These are phyloP conservation scores for Eupeodes latifasciatus DNA, from an alignment of 2,888 invertebrate genomes.

Conservation along the genomic window DNA sequence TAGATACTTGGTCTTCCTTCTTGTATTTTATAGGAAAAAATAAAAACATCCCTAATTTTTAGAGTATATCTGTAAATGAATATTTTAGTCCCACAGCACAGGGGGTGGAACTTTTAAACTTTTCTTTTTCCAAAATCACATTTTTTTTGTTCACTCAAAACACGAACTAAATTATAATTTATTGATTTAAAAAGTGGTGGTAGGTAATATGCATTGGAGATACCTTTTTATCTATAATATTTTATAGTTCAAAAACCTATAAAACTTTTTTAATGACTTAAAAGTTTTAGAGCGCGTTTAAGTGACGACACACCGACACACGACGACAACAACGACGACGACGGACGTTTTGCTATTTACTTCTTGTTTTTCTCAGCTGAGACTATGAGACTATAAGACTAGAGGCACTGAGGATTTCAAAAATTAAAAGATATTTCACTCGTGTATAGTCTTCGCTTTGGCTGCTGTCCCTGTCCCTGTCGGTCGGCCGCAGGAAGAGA, in stretches of 20 bases:
- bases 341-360: conserved; percentile 73
- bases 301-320: conserved; percentile 74
- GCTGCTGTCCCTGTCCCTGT: conserved; percentile 18
- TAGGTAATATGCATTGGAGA: not conserved
- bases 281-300: conserved; percentile 67
- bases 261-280: conserved; percentile 38
- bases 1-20: conserved; percentile 16
- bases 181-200: not conserved
- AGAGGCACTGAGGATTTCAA: conserved; percentile 37
- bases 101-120: conserved; percentile 33
- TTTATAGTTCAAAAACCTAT: conserved; percentile 37
- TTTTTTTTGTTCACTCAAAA: conserved; percentile 5
- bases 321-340: conserved; percentile 37
- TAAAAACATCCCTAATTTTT: conserved; percentile 60
- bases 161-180: conserved; percentile 9
- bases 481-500: conserved; percentile 54
- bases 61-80: conserved; percentile 46
- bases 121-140: conserved; percentile 21
- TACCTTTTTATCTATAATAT: conserved; percentile 49
- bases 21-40: not conserved
- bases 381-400: not conserved
- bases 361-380: conserved; percentile 44
- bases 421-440: not conserved
- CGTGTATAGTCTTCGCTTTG: conserved; percentile 42
- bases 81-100: conserved; percentile 10